These are phyloP conservation scores for Amblyteles armatorius DNA, from an alignment of 2,888 invertebrate species.

Conservation along the genomic window DNA sequence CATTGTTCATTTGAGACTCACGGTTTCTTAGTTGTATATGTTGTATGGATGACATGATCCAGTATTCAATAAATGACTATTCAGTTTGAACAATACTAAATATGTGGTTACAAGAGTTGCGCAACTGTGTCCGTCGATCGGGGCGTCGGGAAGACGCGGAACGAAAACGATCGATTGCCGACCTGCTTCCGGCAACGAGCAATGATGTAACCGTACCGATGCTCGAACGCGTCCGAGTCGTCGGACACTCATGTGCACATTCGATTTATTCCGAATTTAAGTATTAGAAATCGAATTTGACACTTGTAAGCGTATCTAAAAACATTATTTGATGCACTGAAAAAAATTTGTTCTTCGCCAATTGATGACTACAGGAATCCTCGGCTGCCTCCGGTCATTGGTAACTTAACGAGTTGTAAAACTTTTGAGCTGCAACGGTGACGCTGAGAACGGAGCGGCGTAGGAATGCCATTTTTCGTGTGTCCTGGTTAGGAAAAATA, in stretches of 20 bases:
- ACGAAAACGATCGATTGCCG: neutral
- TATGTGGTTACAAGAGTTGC: neutral
- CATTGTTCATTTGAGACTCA: slow-evolving; percentile 56
- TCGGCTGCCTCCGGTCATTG: too few species aligned
- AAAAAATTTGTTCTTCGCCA: too few species aligned
- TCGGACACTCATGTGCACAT: too few species aligned
- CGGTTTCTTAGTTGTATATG: slow-evolving; percentile 68
- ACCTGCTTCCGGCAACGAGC: neutral
- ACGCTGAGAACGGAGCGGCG: neutral
- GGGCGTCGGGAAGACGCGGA: neutral
- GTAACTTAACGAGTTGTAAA: neutral
- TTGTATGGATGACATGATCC: slow-evolving; percentile 63
- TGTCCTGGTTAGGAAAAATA: neutral
- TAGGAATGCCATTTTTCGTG: neutral
- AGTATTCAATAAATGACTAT: slow-evolving; percentile 70
- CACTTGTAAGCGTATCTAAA: too few species aligned
- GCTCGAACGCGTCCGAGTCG: too few species aligned
- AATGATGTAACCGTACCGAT: neutral
- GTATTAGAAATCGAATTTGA: too few species aligned
- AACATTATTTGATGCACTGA: too few species aligned
- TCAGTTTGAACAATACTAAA: slow-evolving; percentile 47
- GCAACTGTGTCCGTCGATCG: neutral
- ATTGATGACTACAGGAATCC: too few species aligned
- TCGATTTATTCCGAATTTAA: too few species aligned
- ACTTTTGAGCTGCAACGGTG: neutral